These are phyloP conservation scores for Hypselothyrea guttata DNA, from an alignment of 2,888 invertebrate genomes.

Conservation along the genomic window DNA sequence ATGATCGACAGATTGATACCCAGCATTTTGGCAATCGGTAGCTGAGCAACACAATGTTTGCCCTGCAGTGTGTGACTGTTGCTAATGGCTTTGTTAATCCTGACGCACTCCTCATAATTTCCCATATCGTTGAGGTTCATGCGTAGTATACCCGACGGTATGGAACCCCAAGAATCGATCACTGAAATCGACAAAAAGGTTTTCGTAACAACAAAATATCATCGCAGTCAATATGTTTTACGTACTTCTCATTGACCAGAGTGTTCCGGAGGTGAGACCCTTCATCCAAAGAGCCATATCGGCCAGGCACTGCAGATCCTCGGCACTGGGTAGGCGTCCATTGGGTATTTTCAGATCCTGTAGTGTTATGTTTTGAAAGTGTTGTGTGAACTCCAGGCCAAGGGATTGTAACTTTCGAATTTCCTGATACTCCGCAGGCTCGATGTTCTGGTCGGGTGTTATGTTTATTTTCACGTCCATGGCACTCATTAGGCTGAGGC, in stretches of 20 bases:
- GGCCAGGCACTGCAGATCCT: conserved; percentile 38
- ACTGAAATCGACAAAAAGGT: conserved; percentile 58
- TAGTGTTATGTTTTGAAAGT: conserved; percentile 21
- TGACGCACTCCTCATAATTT: conserved; percentile 80
- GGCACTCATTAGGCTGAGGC: conserved; percentile 12
- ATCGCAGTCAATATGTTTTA: neutral
- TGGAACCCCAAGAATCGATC: conserved; percentile 81
- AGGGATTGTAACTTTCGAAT: conserved; percentile 18
- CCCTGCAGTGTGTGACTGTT: conserved; percentile 25
- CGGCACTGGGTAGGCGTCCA: conserved; percentile 5
- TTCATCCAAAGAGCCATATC: conserved; percentile 30
- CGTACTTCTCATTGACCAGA: conserved; percentile 39
- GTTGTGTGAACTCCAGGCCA: conserved; percentile 17
- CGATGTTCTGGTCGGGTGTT: neutral
- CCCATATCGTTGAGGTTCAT: conserved; percentile 79
- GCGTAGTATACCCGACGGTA: conserved; percentile 80
- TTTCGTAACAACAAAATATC: neutral
- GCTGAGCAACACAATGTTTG: conserved; percentile 47
- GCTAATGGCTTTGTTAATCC: conserved; percentile 32
- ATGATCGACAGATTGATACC: neutral
- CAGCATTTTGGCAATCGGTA: conserved; percentile 15
- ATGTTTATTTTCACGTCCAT: neutral
- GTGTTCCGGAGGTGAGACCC: conserved; percentile 10
- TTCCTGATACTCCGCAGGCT: conserved; percentile 6
- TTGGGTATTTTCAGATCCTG: conserved; percentile 7